These are phyloP conservation scores for Pollachius pollachius DNA, from an alignment of 2,113 vertebrate genomes.

Conservation along the genomic window DNA sequence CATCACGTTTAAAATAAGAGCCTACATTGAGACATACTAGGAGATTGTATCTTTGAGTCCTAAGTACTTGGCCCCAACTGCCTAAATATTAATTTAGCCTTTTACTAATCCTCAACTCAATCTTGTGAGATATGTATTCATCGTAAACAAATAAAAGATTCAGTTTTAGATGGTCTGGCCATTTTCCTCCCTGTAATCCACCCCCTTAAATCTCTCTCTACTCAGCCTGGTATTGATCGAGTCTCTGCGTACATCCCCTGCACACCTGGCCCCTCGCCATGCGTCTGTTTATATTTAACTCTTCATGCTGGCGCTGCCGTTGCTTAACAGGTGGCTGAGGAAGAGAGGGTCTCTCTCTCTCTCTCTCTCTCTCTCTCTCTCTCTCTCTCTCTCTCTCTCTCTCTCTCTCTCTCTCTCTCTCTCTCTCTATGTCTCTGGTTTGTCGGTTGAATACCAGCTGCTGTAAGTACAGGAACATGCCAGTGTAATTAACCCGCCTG, in stretches of 20 bases:
- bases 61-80: too few species aligned
- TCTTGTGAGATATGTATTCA: too few species aligned
- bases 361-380: neutral
- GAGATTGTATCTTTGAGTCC: too few species aligned
- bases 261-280: constrained; percentile 32
- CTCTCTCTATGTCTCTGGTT: constrained; percentile 25
- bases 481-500: constrained; percentile 22
- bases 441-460: constrained; percentile 32
- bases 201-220: too few species aligned
- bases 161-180: too few species aligned
- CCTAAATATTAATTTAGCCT: too few species aligned
- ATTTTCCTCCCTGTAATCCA: too few species aligned
- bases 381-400: constrained; percentile 1
- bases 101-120: too few species aligned
- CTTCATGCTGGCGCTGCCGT: constrained; percentile 19
- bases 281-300: constrained; percentile 7
- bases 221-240: too few species aligned
- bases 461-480: constrained; percentile 36
- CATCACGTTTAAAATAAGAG: too few species aligned
- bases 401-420: constrained; percentile 20
- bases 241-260: constrained; percentile 26
- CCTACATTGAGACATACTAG: too few species aligned
- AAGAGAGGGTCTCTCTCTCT: neutral
- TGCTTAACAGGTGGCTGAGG: constrained; percentile 36
- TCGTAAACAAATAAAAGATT: too few species aligned